Evolutionary conservation across 2,888 invertebrate species (phyloP).

Genomic region (Apotomis turbidana): DNA sequence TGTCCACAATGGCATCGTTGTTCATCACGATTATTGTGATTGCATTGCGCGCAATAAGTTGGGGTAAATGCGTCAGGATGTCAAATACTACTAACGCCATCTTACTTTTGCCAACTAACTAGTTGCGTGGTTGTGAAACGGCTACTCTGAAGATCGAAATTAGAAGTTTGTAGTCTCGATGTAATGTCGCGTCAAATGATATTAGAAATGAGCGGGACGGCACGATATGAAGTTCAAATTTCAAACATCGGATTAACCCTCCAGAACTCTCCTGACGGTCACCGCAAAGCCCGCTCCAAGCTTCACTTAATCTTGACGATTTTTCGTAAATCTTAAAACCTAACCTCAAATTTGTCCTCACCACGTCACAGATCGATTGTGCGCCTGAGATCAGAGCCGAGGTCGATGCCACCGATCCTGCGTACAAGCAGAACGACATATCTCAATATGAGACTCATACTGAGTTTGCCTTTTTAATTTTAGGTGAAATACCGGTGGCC

Average conservation of each 20-base stretch:
- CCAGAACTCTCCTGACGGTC: not conserved
- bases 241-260: too few relatives aligned
- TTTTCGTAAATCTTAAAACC: slow-evolving; percentile 10
- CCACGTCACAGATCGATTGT: slow-evolving; percentile 29
- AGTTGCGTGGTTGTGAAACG: too few relatives aligned
- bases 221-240: too few relatives aligned
- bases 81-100: too few relatives aligned
- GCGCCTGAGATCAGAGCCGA: slow-evolving; percentile 32
- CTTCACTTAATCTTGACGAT: not conserved
- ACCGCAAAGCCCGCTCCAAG: not conserved
- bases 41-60: not conserved
- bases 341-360: slow-evolving; percentile 25
- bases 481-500: not conserved
- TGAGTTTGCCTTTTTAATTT: not conserved
- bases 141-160: too few relatives aligned
- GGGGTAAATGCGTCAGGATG: too few relatives aligned
- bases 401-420: slow-evolving; percentile 29
- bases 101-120: too few relatives aligned
- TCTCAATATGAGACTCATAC: not conserved
- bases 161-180: too few relatives aligned
- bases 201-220: too few relatives aligned
- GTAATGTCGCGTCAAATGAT: too few relatives aligned
- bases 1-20: not conserved
- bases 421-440: not conserved
- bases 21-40: not conserved